phyloP scores from a whole-genome alignment of 2,888 invertebrate genomes.

The Harpalus rufipes region DNA sequence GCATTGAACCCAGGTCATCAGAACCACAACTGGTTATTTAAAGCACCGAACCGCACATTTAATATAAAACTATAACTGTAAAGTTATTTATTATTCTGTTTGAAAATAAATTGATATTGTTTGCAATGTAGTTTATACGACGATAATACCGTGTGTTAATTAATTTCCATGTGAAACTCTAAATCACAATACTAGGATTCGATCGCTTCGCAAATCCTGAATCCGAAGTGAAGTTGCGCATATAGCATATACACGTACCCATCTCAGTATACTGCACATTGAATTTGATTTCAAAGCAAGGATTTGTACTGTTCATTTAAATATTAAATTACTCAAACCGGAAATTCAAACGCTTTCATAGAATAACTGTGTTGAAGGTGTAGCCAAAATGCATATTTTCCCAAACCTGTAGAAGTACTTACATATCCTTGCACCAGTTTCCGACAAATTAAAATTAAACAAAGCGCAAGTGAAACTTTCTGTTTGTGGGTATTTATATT shows the following conservation, averaged over 20 bases:
- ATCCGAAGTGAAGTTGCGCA: slow-evolving; percentile 24
- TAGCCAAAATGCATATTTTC: slow-evolving; percentile 41
- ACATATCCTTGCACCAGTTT: slow-evolving; percentile 16
- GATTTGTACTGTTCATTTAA: slow-evolving; percentile 52
- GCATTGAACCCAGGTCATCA: too few relatives aligned
- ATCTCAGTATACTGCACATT: background rate
- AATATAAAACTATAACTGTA: background rate
- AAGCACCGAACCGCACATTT: background rate
- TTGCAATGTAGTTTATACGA: background rate
- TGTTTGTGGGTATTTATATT: slow-evolving; percentile 25
- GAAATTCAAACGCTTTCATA: slow-evolving; percentile 44
- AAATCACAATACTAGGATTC: slow-evolving; percentile 41
- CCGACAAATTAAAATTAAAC: slow-evolving; percentile 36
- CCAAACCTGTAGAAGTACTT: background rate
- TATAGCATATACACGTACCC: background rate
- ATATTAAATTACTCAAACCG: slow-evolving; percentile 50
- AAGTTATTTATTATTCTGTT: background rate
- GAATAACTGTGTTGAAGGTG: slow-evolving; percentile 26
- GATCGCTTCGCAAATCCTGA: slow-evolving; percentile 32
- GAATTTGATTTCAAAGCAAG: slow-evolving; percentile 51
- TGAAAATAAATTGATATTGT: background rate
- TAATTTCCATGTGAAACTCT: slow-evolving; percentile 32
- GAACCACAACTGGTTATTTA: too few relatives aligned
- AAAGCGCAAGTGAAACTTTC: slow-evolving; percentile 29
- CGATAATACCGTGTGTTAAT: slow-evolving; percentile 18